These are phyloP conservation scores for Hydropsyche tenuis DNA, from an alignment of 1,140 invertebrate species.

Conservation along the genomic window DNA sequence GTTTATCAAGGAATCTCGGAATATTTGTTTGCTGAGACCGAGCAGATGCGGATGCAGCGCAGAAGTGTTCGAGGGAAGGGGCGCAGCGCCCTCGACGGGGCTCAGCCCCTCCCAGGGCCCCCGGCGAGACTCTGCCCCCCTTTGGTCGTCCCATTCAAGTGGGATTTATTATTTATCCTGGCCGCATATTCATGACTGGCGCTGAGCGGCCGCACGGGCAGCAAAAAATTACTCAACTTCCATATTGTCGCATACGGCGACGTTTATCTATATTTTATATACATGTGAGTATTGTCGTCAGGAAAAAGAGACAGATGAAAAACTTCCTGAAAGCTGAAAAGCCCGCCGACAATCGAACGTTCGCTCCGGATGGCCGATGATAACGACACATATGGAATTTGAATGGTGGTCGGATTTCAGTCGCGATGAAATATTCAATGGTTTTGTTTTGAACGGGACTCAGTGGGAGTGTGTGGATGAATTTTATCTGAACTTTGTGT, in stretches of 20 bases:
- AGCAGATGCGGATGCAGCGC: not conserved
- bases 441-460: too few relatives aligned
- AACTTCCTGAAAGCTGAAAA: not conserved
- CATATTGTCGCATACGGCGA: conserved; percentile 39
- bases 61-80: not conserved
- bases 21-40: conserved; percentile 10
- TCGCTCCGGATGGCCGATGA: too few relatives aligned
- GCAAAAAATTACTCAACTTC: conserved; percentile 33
- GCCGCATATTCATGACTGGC: conserved; percentile 49
- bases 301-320: conserved; percentile 29
- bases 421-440: conserved; percentile 1
- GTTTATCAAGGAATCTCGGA: conserved; percentile 14
- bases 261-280: too few relatives aligned
- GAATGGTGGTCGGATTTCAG: not conserved
- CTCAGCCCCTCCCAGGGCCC: not conserved
- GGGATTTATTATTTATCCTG: conserved; percentile 49
- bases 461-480: too few relatives aligned
- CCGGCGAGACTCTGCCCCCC: not conserved
- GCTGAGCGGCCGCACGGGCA: conserved; percentile 12
- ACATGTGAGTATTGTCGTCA: too few relatives aligned
- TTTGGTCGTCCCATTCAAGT: conserved; percentile 40
- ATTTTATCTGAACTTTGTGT: too few relatives aligned
- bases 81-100: not conserved
- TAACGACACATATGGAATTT: not conserved
- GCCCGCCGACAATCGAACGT: not conserved